Evolutionary conservation across 2,113 vertebrate genomes (phyloP), one percentile per base, ranked within the genome.

Genomic region (Anguilla japonica): DNA sequence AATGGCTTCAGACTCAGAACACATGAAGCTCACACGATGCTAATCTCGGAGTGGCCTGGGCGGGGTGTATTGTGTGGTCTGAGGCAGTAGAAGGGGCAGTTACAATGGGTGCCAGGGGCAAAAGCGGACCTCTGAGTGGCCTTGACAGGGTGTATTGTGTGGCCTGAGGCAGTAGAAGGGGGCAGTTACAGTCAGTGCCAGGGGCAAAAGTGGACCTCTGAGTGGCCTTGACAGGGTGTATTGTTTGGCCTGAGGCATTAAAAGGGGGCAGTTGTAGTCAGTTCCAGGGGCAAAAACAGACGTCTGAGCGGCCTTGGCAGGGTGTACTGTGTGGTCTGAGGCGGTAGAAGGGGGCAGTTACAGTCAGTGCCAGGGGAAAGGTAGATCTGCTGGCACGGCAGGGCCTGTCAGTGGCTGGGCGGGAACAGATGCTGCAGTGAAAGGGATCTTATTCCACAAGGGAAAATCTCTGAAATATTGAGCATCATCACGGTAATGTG

Each of bases 391-490:
- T 39, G 83, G 86, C 81, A 81, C 82, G 84, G 63, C 3, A 14
- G 41, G 71, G 83, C 84, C 81, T 82, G 41, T 41, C 71, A 71
- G 84, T 87, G 57, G 81, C 34, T 60, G 56, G 84, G 67, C 50
- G 20, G 20, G 56, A 81, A 57, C 83, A 56, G 43, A 92, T 79
- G 84, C 79, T 46, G 82, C 20, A 81, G 85, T 71, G 2, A 56
- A 39, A 4, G 63, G 89, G 41, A 75, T 95, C 94, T 60, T 84
- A 92, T 95, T 94, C 92, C 93, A 79, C 71, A 82, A 89, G n/a
- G 93, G 94, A 95, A 95, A 95, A 88, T 91, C 90, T 92, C 88
- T 95, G 93, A 95, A 95, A 95, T 91, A 96, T 96, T 95, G 89
- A 86, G 87, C 85, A 41, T 81, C 57, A 78, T 87, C 80, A 26